A percentile compares a stretch with the other conserved stretches of the same genome.
Conservation (phyloP, 2,797 vertebrate species). For the Melopsittacus undulatus region DNA sequence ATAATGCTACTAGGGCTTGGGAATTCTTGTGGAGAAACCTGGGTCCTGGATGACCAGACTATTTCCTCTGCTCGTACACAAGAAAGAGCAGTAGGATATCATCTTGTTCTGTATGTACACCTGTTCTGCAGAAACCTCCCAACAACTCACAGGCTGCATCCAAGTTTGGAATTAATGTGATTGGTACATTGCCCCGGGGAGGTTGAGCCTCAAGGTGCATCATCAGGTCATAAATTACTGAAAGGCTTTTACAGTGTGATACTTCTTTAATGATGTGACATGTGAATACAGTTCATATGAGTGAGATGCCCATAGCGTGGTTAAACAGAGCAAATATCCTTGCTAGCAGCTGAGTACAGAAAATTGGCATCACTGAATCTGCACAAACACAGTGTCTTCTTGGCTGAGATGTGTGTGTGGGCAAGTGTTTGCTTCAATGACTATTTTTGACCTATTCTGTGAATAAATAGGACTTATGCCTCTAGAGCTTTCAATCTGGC, state of each 20-base stretch:
- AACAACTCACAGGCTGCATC: not conserved
- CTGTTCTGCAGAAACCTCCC: not conserved
- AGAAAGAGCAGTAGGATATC: not conserved
- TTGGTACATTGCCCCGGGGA: not conserved
- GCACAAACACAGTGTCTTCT: not conserved
- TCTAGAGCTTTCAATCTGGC: slow-evolving; percentile 44
- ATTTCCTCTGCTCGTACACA: not conserved
- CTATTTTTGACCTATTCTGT: slow-evolving; percentile 57
- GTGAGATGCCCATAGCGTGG: not conserved
- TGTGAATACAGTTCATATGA: not conserved
- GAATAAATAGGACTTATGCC: slow-evolving; percentile 45
- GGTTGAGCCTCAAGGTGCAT: not conserved
- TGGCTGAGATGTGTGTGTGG: not conserved
- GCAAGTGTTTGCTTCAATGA: slow-evolving; percentile 46
- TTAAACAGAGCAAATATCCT: not conserved
- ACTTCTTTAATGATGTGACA: not conserved
- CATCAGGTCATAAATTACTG: not conserved
- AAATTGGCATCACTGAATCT: not conserved
- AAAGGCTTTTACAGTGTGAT: not conserved
- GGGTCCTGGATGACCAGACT: not conserved
- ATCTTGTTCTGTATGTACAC: not conserved
- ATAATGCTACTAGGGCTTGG: not conserved
- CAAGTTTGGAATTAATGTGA: not conserved
- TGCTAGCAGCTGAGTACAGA: not conserved
- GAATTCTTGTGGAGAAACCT: not conserved